Evolutionary conservation across 2,113 vertebrate species (phyloP), one percentile per base, ranked within the genome.

Genomic region (Galemys pyrenaicus): DNA sequence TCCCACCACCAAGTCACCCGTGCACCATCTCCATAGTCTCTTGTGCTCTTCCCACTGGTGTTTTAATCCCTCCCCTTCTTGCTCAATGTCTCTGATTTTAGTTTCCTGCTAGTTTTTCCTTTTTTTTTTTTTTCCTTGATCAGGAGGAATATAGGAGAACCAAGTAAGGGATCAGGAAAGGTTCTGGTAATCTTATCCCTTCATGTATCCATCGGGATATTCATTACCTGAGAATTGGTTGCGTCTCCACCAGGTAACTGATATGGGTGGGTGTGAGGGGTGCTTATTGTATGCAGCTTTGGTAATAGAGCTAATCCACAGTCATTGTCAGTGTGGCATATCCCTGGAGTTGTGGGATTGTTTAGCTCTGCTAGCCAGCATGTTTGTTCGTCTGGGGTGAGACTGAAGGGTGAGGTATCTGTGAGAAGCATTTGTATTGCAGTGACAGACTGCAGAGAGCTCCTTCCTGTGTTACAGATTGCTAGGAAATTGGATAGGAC

Each of bases 401-500:
- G 70, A 26, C 5, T 64, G 92, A 39, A 24, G 41, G 28, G 22
- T 62, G 71, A 73, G 54, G n/a, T 92, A 13, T 65, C 86, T 13
- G 13, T 92, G 92, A 94, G 84, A 71, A 84, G 49, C 49, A 37
- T 81, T 20, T 65, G 39, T 68, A 10, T 16, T 41, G 32, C 70
- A 87, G 49, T 56, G 94, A 86, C 71, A 96, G 93, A 93, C 93
- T 65, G 73, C 24, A 85, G 94, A 92, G 73, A 51, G 22, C 71
- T 96, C 60, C 91, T 84, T 81, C 9, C 24, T 19, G 10, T 46
- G 87, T 83, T 94, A 64, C 39, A 87, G 95, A 81, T 62, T 75
- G 64, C 89, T 95, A 67, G 92, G 92, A 96, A 96, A 85, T 94
- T 78, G 88, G 35, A n/a, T 75, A 74, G 64, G 44, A 90, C 82